Percentiles rank a stretch among this genome's conserved stretches.
These are phyloP conservation scores for Chamaea fasciata DNA, from an alignment of 2,113 vertebrate genomes.

Conservation along the genomic window DNA sequence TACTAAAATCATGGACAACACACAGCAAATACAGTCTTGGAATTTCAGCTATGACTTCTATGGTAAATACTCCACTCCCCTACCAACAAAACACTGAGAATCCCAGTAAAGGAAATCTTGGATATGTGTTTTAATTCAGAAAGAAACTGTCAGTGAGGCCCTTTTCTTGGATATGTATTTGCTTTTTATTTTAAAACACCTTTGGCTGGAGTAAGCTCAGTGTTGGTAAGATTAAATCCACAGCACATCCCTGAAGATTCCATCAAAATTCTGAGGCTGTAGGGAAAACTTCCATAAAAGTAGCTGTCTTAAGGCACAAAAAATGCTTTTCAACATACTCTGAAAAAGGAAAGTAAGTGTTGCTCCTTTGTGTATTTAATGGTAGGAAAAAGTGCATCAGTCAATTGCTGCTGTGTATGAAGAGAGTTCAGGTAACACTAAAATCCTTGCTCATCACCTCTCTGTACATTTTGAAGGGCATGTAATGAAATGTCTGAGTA, in stretches of 20 bases:
- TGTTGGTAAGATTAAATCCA: background rate
- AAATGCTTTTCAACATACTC: background rate
- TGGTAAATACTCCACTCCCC: background rate
- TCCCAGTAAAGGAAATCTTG: background rate
- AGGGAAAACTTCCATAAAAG: background rate
- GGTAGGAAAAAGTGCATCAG: background rate
- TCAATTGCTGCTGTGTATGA: background rate
- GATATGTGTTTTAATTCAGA: background rate
- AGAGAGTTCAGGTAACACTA: background rate
- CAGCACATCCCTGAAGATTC: background rate
- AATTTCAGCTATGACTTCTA: background rate
- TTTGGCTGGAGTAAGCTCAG: background rate
- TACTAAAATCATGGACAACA: constrained; percentile 21
- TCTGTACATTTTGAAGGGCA: background rate
- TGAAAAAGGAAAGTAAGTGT: background rate
- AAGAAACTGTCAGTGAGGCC: background rate
- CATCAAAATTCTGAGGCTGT: background rate
- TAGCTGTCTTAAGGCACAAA: background rate
- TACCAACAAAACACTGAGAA: background rate
- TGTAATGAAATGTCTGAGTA: background rate
- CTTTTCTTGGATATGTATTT: background rate
- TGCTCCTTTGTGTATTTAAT: background rate
- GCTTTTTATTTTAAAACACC: background rate
- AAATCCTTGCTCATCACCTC: background rate
- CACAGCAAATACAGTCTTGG: background rate